phyloP scores from a whole-genome alignment of 2,797 vertebrate genomes.

The Acanthiza pusilla region DNA sequence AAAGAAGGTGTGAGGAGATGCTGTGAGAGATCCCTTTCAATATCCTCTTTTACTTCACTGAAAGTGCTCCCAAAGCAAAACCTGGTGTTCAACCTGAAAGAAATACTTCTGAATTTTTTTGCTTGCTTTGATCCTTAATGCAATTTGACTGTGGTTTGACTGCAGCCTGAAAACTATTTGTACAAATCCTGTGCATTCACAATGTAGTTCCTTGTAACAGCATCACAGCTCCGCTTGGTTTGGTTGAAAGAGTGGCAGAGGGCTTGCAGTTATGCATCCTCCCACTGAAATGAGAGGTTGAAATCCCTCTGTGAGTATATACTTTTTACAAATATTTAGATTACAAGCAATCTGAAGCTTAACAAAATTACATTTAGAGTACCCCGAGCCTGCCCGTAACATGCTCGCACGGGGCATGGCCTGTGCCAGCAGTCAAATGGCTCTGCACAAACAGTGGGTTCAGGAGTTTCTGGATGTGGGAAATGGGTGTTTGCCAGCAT shows the following conservation, averaged over 20 bases:
- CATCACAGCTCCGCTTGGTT: neutral
- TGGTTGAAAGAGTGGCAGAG: neutral
- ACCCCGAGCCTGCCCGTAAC: neutral
- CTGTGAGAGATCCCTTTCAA: neutral
- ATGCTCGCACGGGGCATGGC: accelerated
- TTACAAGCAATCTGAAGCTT: neutral
- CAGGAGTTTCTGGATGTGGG: neutral
- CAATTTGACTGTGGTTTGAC: conserved; percentile 19
- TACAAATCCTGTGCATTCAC: neutral
- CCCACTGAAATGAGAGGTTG: neutral
- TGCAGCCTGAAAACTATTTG: conserved; percentile 14
- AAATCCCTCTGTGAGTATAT: neutral
- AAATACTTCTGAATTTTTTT: neutral
- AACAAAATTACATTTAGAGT: neutral
- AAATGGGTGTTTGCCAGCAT: neutral
- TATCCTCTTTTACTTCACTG: neutral
- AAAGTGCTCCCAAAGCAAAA: conserved; percentile 2
- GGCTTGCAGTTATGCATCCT: neutral
- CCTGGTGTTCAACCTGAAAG: neutral
- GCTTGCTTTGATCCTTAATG: conserved; percentile 14
- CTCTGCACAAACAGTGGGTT: neutral
- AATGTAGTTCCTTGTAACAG: neutral
- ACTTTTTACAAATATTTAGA: conserved; percentile 27
- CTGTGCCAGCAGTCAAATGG: neutral
- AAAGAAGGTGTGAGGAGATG: neutral